These are phyloP conservation scores for Lepidurus apus DNA, from an alignment of 1,140 invertebrate genomes.

Conservation along the genomic window DNA sequence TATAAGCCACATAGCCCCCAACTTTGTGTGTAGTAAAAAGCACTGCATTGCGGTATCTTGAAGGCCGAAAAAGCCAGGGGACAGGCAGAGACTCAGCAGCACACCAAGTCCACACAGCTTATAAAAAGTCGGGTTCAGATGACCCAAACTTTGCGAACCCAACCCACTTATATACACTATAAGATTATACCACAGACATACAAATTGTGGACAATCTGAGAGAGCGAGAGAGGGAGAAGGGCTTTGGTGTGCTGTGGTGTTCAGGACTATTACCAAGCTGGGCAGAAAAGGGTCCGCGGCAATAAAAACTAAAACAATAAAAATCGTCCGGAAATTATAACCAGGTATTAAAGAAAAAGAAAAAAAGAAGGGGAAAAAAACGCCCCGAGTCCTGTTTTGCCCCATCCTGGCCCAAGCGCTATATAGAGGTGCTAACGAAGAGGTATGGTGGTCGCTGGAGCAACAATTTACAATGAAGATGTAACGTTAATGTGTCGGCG, in stretches of 20 bases:
- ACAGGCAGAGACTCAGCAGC: too few relatives aligned
- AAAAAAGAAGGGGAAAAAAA: not conserved
- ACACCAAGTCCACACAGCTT: too few relatives aligned
- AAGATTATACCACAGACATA: too few relatives aligned
- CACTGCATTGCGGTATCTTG: too few relatives aligned
- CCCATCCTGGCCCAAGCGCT: not conserved
- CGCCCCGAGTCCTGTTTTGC: not conserved
- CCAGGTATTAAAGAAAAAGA: not conserved
- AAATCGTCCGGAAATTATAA: slow-evolving; percentile 15
- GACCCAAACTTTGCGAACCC: too few relatives aligned
- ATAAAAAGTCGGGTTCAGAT: too few relatives aligned
- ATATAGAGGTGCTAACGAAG: slow-evolving; percentile 1
- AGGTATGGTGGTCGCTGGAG: not conserved
- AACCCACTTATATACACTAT: too few relatives aligned
- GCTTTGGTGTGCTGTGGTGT: not conserved
- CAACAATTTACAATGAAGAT: slow-evolving; percentile 3
- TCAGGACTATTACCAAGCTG: not conserved
- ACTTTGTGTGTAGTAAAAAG: too few relatives aligned
- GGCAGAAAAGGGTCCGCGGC: not conserved
- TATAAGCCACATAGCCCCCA: too few relatives aligned
- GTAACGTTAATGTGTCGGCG: slow-evolving; percentile 4
- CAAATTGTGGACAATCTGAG: not conserved
- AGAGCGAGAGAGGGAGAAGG: not conserved
- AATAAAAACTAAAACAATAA: slow-evolving; percentile 6
- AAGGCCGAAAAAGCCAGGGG: too few relatives aligned